Evolutionary conservation across 2,797 vertebrate genomes (phyloP), one percentile per base, ranked within the genome.

Genomic region (Gorsachius magnificus): DNA sequence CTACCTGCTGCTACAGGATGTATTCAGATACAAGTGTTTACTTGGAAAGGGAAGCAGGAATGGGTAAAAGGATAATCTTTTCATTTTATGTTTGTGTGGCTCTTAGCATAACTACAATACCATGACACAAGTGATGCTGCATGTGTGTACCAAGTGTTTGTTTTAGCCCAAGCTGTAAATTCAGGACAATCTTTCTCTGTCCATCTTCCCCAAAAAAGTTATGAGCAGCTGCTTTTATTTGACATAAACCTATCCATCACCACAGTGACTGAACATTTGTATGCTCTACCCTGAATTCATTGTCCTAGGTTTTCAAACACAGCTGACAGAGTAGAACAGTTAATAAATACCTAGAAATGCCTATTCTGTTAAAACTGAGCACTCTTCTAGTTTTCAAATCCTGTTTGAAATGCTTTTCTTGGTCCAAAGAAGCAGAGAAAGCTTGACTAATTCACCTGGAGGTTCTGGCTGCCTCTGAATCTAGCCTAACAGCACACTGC

Each of bases 21-120:
- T 26, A 31, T 33, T 20, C 1, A 9, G 16, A 31, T 43, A 38
- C 16, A 71, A 60, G 31, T 0, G 0, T 43, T 46, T 29, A 10
- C 38, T 35, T 56, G 56, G 41, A 77, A 89, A 83, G 45, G 22
- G 66, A 84, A 85, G 53, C 45, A 46, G 66, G 48, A 63, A 50
- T 0, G 3, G 18, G 19, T 48, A 41, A 63, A 80, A 83, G 41
- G n/a, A 69, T 48, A 5, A 46, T 51, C 6, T 8, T 61, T 76
- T 14, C 33, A 20, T 4, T 38, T 51, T 45, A 16, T 10, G 21
- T 81, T 31, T 72, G 33, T 36, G 64, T 54, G 43, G 33, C 69
- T 53, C 68, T 58, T 20, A 78, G 66, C 65, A 64, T 31, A 94
- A 13, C n/a, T 28, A 29, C 57, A 24, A 21, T 7, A 83, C 33